A percentile compares a stretch with the other conserved stretches of the same genome.
Evolutionary conservation across 2,797 vertebrate species (phyloP).

Genomic region (Parauchenoglanis ngamensis): DNA sequence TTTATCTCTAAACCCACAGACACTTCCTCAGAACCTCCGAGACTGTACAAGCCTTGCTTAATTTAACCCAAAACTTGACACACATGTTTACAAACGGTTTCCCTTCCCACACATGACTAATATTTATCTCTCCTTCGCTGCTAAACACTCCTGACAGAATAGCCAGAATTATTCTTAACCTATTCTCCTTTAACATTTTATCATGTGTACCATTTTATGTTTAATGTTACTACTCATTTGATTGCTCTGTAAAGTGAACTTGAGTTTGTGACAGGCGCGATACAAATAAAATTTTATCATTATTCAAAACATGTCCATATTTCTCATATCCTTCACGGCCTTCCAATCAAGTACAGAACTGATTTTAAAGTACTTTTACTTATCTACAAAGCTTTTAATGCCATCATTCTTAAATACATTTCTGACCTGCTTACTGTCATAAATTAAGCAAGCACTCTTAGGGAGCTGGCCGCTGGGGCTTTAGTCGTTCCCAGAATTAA

Average conservation of each 20-base stretch:
- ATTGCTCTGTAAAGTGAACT: not conserved
- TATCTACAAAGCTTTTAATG: not conserved
- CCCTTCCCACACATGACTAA: no score
- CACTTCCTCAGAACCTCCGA: not conserved
- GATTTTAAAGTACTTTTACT: not conserved
- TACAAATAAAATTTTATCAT: not conserved
- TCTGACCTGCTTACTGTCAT: not conserved
- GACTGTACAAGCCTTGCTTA: no score
- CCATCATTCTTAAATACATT: not conserved
- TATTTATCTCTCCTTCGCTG: not conserved
- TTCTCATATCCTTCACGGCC: not conserved
- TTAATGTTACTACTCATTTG: no score
- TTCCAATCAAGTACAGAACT: not conserved
- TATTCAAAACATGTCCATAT: not conserved
- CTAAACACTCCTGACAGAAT: no score
- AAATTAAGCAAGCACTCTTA: not conserved
- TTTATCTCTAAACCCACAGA: not conserved
- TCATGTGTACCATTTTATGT: no score
- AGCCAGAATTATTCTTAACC: no score
- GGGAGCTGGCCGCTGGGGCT: not conserved
- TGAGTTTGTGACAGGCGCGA: not conserved
- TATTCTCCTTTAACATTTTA: no score
- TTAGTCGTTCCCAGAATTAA: not conserved
- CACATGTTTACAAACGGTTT: no score
- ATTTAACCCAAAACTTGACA: no score